A percentile compares a stretch with the other conserved stretches of the same genome.
phyloP scores from a whole-genome alignment of 2,888 invertebrate species.

The Busseola fusca region DNA sequence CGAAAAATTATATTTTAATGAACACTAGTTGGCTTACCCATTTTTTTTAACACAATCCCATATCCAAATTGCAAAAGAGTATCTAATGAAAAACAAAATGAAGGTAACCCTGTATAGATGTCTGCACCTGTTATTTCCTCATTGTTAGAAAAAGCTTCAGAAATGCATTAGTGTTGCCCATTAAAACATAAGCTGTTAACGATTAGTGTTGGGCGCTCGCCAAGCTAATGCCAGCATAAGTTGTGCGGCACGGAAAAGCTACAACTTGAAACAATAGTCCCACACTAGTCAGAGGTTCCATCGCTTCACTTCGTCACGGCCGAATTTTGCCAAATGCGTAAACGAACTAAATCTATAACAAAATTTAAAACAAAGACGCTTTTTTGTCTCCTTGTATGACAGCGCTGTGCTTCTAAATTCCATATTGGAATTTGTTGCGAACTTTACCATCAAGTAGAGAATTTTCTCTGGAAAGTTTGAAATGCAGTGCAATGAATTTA shows the following conservation, averaged over 20 bases:
- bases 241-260: slow-evolving; percentile 5
- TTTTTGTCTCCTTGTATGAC: too few relatives aligned
- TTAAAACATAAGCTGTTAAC: slow-evolving; percentile 53
- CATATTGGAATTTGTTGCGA: too few relatives aligned
- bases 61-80: not conserved
- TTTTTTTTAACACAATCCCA: not conserved
- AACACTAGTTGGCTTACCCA: not conserved
- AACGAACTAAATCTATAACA: not conserved
- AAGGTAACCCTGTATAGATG: not conserved
- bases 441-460: too few relatives aligned
- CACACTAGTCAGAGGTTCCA: not conserved
- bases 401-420: too few relatives aligned
- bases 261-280: not conserved
- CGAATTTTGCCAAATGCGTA: not conserved
- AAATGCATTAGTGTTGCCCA: slow-evolving; percentile 54
- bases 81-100: not conserved
- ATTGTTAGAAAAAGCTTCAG: slow-evolving; percentile 45
- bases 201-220: slow-evolving; percentile 54
- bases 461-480: too few relatives aligned
- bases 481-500: too few relatives aligned
- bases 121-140: slow-evolving; percentile 32
- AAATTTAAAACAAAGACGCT: too few relatives aligned
- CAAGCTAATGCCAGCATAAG: slow-evolving; percentile 57
- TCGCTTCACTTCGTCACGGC: not conserved
- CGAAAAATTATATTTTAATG: too few relatives aligned